Base-by-base conservation (phyloP, 2,113 vertebrate genomes). In the Conger conger region DNA sequence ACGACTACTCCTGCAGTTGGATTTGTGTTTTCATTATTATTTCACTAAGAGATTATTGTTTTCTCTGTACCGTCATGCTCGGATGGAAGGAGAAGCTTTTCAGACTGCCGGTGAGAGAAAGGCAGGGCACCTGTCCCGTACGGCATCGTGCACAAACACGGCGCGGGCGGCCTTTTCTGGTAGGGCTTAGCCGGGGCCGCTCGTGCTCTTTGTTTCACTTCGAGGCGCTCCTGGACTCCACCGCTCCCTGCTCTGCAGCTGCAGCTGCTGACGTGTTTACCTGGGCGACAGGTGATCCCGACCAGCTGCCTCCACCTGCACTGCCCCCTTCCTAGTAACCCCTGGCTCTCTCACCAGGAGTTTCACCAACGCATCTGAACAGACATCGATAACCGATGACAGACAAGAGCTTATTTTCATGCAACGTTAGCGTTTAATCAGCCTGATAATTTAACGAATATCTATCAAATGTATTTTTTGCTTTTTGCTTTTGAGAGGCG, bases 211-310 rank as follows among this genome's bases (percentile, higher is more conserved):
- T 73, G 63, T 87, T 82, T 53, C 82, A 84, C 78, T 45, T 23
- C 50, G 15, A 37, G 15, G 37, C n/a, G 54, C 53, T 8, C 73
- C 81, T 27, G 7, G 53, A 20, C 30, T 40, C 57, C 36, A 11
- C 13, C 57, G 20, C 57, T 27, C 57, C 20, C 57, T 27, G 0
- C 16, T 16, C 54, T 37, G 79, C 60, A 33, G 60, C 38, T n/a
- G 35, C 87, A 85, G 84, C 87, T 87, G 87, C 63, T 36, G 77
- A 35, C 27, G 11, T 85, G 86, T 86, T 85, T 83, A 86, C 85
- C 85, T 86, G 86, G 68, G 40, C 53, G 83, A 85, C 87, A 88
- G 87, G 87, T 86, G 85, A 86, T 76, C 37, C 76, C 4, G 42
- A 13, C 20, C 87, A 86, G 80, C 87, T 85, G 85, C 57, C 53